Percentiles rank a stretch among this genome's conserved stretches.
phyloP scores from a whole-genome alignment of 2,797 vertebrate species.

The Gorsachius magnificus region DNA sequence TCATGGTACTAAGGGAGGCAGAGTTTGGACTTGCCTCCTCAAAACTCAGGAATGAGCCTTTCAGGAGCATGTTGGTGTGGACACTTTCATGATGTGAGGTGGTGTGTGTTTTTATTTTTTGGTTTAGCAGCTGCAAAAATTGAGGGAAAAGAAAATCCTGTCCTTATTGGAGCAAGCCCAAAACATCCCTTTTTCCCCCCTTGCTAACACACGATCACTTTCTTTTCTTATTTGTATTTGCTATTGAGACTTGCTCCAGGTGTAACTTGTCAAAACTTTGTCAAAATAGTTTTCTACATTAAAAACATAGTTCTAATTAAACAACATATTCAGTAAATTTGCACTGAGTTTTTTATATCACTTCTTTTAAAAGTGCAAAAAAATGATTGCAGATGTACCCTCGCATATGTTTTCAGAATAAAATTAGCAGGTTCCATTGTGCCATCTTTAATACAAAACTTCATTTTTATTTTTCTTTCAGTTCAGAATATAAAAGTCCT shows the following conservation, averaged over 20 bases:
- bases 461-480: background rate
- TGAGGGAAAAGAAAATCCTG: background rate
- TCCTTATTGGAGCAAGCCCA: background rate
- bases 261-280: background rate
- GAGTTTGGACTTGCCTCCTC: background rate
- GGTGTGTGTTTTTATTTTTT: background rate
- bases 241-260: background rate
- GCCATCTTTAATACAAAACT: background rate
- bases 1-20: background rate
- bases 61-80: background rate
- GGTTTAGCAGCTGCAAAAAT: background rate
- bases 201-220: background rate
- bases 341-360: background rate
- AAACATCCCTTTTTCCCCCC: background rate
- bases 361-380: background rate
- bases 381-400: background rate
- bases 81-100: background rate
- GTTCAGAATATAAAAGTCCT: background rate
- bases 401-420: background rate
- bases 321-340: background rate
- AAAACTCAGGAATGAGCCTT: background rate
- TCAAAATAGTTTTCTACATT: background rate
- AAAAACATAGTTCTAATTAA: background rate
- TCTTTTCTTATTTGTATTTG: background rate
- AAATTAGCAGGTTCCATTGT: background rate